Evolutionary conservation across 2,888 invertebrate species (phyloP).

Genomic region (Drosophila cognata): DNA sequence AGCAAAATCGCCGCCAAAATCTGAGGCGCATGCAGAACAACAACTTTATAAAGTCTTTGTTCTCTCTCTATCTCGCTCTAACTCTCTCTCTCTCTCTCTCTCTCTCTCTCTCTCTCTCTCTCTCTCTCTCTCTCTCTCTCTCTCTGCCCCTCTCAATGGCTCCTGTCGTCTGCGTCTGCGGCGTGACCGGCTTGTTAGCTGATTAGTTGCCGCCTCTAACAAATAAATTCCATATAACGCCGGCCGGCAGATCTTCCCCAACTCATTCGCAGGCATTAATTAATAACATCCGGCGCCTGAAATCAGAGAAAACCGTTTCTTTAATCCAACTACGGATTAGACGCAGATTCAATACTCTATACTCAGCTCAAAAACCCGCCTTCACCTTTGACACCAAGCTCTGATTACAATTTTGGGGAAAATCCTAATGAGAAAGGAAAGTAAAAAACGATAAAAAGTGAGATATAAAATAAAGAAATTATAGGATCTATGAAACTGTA

Average conservation of each 20-base stretch:
- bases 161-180: slow-evolving; percentile 43
- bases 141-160: slow-evolving; percentile 4
- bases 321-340: not conserved
- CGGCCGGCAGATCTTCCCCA: slow-evolving; percentile 58
- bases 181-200: slow-evolving; percentile 80
- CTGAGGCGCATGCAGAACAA: slow-evolving; percentile 56
- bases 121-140: not conserved
- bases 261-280: slow-evolving; percentile 69
- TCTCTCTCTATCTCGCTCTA: slow-evolving; percentile 1
- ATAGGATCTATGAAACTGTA: not conserved
- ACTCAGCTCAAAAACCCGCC: not conserved
- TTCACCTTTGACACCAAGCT: not conserved
- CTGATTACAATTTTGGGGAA: not conserved
- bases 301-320: slow-evolving; percentile 46
- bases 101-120: not conserved
- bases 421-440: not conserved
- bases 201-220: slow-evolving; percentile 77
- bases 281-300: slow-evolving; percentile 80
- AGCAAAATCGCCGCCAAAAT: slow-evolving; percentile 74
- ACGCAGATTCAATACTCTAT: slow-evolving; percentile 18
- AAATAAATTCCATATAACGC: slow-evolving; percentile 80
- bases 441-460: not conserved
- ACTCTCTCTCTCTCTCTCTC: not conserved
- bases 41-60: slow-evolving; percentile 56
- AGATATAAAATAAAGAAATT: too few species aligned